Percentiles rank a stretch among this genome's conserved stretches.
Evolutionary conservation across 2,113 vertebrate species (phyloP).

Genomic region (Budorcas taxicolor): DNA sequence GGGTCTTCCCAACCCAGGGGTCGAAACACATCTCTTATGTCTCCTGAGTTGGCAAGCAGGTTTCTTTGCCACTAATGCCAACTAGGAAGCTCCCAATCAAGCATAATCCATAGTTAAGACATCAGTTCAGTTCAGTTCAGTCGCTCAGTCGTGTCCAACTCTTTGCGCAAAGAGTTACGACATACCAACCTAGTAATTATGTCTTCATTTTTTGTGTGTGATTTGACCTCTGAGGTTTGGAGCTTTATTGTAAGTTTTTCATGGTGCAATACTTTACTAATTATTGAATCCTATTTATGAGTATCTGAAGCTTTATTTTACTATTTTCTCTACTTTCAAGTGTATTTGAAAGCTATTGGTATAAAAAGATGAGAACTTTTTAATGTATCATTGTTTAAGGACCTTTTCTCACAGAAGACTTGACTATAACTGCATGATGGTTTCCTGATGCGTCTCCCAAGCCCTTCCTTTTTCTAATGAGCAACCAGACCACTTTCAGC

Average conservation of each 20-base stretch:
- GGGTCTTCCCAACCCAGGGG: neutral
- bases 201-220: neutral
- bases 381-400: neutral
- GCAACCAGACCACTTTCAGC: neutral
- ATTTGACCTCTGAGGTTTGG: neutral
- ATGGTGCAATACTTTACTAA: neutral
- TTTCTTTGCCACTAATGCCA: neutral
- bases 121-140: too few relatives aligned
- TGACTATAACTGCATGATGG: neutral
- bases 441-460: neutral
- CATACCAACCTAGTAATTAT: neutral
- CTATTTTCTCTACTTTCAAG: neutral
- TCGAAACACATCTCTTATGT: neutral
- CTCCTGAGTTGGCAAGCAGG: neutral
- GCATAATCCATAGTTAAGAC: neutral
- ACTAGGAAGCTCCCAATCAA: neutral
- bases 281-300: neutral
- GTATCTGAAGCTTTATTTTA: neutral
- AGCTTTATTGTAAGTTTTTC: neutral
- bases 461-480: neutral
- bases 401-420: neutral
- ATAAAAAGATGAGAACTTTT: neutral
- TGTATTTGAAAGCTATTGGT: slow-evolving; percentile 6
- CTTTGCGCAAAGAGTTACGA: neutral
- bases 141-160: too few relatives aligned